Percentiles rank a stretch among this genome's conserved stretches.
Evolutionary conservation across 2,797 vertebrate genomes (phyloP).

Genomic region (Spheniscus humboldti): DNA sequence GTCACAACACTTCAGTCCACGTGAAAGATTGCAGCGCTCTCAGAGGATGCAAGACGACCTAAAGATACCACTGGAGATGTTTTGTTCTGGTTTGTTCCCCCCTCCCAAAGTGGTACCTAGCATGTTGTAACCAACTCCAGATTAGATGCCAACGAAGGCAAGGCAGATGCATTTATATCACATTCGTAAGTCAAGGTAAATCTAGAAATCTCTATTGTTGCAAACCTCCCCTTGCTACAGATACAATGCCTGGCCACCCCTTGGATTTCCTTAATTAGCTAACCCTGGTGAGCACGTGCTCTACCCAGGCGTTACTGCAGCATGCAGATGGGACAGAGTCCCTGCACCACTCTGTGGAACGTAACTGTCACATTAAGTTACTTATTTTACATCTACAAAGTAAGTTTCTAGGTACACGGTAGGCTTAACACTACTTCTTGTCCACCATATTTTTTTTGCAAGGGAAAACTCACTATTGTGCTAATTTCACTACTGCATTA

Average conservation of each 20-base stretch:
- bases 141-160: not conserved
- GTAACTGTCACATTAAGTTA: rapidly evolving
- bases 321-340: not conserved
- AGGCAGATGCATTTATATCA: not conserved
- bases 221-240: not conserved
- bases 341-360: not conserved
- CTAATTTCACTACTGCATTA: not conserved
- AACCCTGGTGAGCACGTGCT: not conserved
- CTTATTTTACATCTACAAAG: not conserved
- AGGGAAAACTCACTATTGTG: not conserved
- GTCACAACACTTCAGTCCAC: rapidly evolving
- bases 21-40: rapidly evolving
- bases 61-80: rapidly evolving
- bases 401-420: not conserved
- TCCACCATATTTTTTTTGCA: not conserved
- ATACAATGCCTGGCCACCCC: not conserved
- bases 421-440: not conserved
- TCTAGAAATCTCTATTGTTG: not conserved
- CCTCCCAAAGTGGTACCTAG: rapidly evolving
- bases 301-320: not conserved
- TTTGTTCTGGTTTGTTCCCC: not conserved
- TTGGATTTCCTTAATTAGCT: not conserved
- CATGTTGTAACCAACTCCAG: not conserved
- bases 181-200: not conserved
- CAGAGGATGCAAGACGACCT: not conserved